Base-by-base conservation (phyloP, 1,140 invertebrate species). In the Myzus persicae region DNA sequence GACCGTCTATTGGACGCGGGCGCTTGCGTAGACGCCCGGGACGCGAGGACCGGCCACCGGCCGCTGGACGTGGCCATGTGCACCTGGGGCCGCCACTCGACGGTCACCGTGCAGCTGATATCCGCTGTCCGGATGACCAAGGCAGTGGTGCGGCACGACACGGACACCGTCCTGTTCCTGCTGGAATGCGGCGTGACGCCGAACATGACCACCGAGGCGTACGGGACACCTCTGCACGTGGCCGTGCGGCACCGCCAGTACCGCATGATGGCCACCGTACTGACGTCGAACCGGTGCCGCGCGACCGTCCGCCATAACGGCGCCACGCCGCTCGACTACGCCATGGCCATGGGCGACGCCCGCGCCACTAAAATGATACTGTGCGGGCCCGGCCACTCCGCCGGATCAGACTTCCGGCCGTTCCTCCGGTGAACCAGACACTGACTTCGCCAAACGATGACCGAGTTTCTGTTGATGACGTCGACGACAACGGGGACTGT, bases 111-210 rank as follows among this genome's bases (percentile, higher is more conserved):
- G 9, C 20, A 38, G 0, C 36, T 92, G 42, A 20, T 92, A 36
- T n/a, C 84, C 36, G 54, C 91, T 22, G 7, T 38, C 24, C 91
- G 91, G 0, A 2, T 92, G 76, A 46, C 46, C 76, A 92, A 92
- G 22, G 91, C 91, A 9, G 91, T 92, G n/a, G n/a, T 92, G 1
- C 46, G 76, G 44, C 36, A 92, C 46, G 91, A 92, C 76, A 1
- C 84, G 76, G 76, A 84, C 44, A 3, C 76, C n/a, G 76, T 92
- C 9, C 2, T 1, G 76, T 92, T 92, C 76, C 44, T 92, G n/a
- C n/a, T 92, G 76, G 31, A 44, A 20, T 92, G 76, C 7, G 91
- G 76, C 36, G 91, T 92, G 51, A 54, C 91, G 76, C 91, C 91
- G 8, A 92, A 92, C 46, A 48, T 92, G 44, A 84, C 76, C 42